These are phyloP conservation scores for Cyanocitta stelleri DNA, from an alignment of 2,113 vertebrate genomes.

Conservation along the genomic window DNA sequence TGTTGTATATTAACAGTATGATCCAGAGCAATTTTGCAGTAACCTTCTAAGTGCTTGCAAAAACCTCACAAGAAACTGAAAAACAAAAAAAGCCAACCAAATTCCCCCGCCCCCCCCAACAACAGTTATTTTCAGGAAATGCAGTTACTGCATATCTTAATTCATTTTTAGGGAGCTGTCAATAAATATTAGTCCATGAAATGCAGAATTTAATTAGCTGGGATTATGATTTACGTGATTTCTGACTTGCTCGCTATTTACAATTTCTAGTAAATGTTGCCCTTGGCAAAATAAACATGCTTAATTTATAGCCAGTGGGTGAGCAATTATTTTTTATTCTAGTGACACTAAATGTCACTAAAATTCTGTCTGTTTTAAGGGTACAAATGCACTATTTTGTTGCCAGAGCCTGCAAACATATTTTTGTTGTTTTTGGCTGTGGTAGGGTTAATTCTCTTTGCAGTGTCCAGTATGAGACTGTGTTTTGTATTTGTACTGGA, in stretches of 20 bases:
- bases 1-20: slow-evolving; percentile 43
- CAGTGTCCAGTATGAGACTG: not conserved
- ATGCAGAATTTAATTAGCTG: slow-evolving; percentile 68
- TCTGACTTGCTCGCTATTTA: slow-evolving; percentile 62
- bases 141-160: slow-evolving; percentile 57
- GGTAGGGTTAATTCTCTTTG: not conserved
- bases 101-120: not conserved
- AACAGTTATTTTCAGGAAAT: slow-evolving; percentile 57
- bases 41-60: slow-evolving; percentile 44
- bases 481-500: not conserved
- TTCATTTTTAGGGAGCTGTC: slow-evolving; percentile 66
- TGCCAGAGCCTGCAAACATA: not conserved
- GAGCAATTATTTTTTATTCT: slow-evolving; percentile 60
- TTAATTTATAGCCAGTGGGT: slow-evolving; percentile 49
- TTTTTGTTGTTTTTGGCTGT: not conserved
- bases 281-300: slow-evolving; percentile 57
- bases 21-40: slow-evolving; percentile 62
- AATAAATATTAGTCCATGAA: slow-evolving; percentile 70
- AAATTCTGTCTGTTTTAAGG: slow-evolving; percentile 14
- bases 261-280: slow-evolving; percentile 57
- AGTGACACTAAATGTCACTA: slow-evolving; percentile 4
- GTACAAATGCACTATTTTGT: not conserved
- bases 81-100: not conserved
- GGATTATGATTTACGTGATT: slow-evolving; percentile 62
- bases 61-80: not conserved